Evolutionary conservation across 2,888 invertebrate species (phyloP).

Genomic region (Pseudococcus longispinus): DNA sequence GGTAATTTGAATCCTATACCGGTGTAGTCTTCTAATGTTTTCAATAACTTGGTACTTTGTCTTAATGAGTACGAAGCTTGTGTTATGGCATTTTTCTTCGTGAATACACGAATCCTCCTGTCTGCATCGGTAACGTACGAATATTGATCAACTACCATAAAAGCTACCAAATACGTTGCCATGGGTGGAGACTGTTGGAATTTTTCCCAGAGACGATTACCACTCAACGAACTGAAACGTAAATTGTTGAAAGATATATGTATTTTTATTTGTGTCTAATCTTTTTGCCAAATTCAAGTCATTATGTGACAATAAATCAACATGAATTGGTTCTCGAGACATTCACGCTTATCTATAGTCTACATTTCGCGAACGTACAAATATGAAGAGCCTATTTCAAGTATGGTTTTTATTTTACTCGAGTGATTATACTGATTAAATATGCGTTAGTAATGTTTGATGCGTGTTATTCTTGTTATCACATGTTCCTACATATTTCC

Average conservation of each 20-base stretch:
- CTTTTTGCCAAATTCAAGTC: not conserved
- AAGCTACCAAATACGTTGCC: slow-evolving; percentile 77
- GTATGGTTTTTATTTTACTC: not conserved
- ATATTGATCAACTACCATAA: slow-evolving; percentile 78
- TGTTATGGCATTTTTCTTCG: slow-evolving; percentile 57
- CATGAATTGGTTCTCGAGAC: not conserved
- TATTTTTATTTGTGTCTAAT: not conserved
- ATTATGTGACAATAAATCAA: not conserved
- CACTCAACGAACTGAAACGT: not conserved
- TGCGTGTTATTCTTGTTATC: not conserved
- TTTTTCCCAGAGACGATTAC: slow-evolving; percentile 5
- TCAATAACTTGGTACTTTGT: slow-evolving; percentile 68
- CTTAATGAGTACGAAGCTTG: slow-evolving; percentile 67
- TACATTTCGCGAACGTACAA: not conserved
- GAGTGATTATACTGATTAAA: not conserved
- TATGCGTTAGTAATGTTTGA: not conserved
- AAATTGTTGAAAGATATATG: not conserved
- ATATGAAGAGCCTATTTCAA: not conserved
- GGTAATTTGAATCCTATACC: slow-evolving; percentile 67
- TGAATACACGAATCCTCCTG: slow-evolving; percentile 57
- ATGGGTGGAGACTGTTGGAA: slow-evolving; percentile 57
- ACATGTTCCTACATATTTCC: not conserved
- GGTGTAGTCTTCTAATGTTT: slow-evolving; percentile 70
- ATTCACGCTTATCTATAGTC: not conserved
- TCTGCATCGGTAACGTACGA: slow-evolving; percentile 63